A percentile compares a stretch with the other conserved stretches of the same genome.
Evolutionary conservation across 1,140 invertebrate genomes (phyloP).

Genomic region (Pseudomyrmex cubaensis): DNA sequence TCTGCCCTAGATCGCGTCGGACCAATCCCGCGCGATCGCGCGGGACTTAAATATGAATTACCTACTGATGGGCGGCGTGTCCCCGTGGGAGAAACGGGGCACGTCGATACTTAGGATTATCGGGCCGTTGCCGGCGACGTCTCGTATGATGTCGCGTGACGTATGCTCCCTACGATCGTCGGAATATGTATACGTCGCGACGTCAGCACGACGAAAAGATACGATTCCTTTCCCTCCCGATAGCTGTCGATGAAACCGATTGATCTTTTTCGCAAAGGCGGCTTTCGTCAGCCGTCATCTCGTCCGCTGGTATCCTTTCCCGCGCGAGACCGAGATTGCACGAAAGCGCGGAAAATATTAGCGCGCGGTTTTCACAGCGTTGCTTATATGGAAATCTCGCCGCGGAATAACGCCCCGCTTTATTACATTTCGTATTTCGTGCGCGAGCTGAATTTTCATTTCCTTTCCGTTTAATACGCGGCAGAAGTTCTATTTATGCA

Average conservation of each 20-base stretch:
- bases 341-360: constrained; percentile 38
- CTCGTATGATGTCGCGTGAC: constrained; percentile 38
- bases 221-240: not conserved
- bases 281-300: not conserved
- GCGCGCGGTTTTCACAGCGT: not conserved
- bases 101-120: constrained; percentile 76
- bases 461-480: constrained; percentile 54
- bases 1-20: constrained; percentile 71
- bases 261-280: constrained; percentile 18
- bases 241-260: constrained; percentile 15
- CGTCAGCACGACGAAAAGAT: constrained; percentile 13
- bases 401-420: constrained; percentile 30
- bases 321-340: not conserved
- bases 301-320: not conserved
- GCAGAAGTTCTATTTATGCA: constrained; percentile 57
- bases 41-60: constrained; percentile 79
- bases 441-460: constrained; percentile 55
- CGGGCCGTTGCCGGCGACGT: constrained; percentile 62
- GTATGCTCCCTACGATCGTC: constrained; percentile 36
- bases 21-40: constrained; percentile 75
- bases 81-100: constrained; percentile 62
- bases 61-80: constrained; percentile 71
- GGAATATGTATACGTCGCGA: constrained; percentile 39
- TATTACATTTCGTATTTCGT: constrained; percentile 48
- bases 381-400: constrained; percentile 45